These are phyloP conservation scores for Melanotaenia duboulayi DNA, from an alignment of 2,113 vertebrate genomes.

Conservation along the genomic window DNA sequence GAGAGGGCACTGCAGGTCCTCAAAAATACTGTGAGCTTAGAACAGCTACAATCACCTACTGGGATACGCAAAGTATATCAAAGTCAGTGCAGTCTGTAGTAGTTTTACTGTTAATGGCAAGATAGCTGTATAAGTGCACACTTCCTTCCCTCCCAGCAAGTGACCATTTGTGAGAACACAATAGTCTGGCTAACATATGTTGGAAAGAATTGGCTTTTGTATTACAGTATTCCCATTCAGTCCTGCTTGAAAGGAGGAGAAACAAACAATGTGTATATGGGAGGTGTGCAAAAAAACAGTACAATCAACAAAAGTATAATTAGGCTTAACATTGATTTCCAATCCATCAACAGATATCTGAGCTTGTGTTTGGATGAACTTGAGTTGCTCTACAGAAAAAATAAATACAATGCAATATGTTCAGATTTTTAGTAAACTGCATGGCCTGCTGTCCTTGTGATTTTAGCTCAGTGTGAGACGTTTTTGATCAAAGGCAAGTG, in stretches of 20 bases:
- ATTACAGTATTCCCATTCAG: conserved; percentile 21
- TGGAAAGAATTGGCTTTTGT: conserved; percentile 13
- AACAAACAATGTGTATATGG: not conserved
- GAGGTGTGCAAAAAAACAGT: conserved; percentile 16
- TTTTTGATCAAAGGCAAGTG: not conserved
- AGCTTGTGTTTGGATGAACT: conserved; percentile 14
- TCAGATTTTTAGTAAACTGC: not conserved
- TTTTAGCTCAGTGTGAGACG: not conserved
- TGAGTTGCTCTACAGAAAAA: conserved; percentile 30
- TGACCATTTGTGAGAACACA: conserved; percentile 18
- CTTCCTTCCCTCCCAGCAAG: conserved; percentile 16
- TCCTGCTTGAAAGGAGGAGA: not conserved
- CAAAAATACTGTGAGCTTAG: conserved; percentile 13
- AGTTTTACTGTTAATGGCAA: conserved; percentile 18
- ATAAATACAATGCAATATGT: not conserved
- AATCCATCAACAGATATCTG: conserved; percentile 22
- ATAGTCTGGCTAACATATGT: conserved; percentile 38
- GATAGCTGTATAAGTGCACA: conserved; percentile 25
- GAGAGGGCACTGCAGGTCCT: not conserved
- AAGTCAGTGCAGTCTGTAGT: conserved; percentile 4
- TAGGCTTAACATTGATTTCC: not conserved
- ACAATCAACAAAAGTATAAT: conserved; percentile 15
- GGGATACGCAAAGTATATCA: conserved; percentile 24
- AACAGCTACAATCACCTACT: conserved; percentile 15
- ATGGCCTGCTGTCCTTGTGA: not conserved